A percentile compares a stretch with the other conserved stretches of the same genome.
Evolutionary conservation across 2,888 invertebrate genomes (phyloP).

Genomic region (Troilus luridus): DNA sequence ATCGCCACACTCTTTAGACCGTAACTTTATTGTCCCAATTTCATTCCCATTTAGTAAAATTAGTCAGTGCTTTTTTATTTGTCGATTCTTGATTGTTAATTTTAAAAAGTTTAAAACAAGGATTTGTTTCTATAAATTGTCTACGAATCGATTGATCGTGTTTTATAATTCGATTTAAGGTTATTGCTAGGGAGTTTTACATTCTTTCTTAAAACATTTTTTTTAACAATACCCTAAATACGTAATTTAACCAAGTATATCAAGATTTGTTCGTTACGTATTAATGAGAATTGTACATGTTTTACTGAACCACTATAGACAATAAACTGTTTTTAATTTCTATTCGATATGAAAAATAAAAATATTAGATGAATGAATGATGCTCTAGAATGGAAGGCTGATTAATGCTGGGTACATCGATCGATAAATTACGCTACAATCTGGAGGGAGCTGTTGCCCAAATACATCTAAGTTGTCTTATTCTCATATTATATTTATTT

Average conservation of each 20-base stretch:
- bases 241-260: background rate
- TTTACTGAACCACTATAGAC: background rate
- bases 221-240: background rate
- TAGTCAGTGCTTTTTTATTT: background rate
- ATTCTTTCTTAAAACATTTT: background rate
- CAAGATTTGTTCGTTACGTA: background rate
- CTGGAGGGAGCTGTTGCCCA: background rate
- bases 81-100: background rate
- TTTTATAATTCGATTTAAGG: background rate
- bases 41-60: background rate
- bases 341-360: background rate
- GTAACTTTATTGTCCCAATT: background rate
- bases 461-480: background rate
- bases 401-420: background rate
- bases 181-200: background rate
- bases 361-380: background rate
- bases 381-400: background rate
- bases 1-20: background rate
- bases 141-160: background rate
- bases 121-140: background rate
- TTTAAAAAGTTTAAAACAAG: background rate
- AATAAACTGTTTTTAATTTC: background rate
- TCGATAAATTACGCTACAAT: slow-evolving; percentile 31
- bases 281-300: background rate
- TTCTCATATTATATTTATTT: background rate